Base-by-base conservation (phyloP, 2,888 invertebrate genomes). In the Ochropleura leucogaster region DNA sequence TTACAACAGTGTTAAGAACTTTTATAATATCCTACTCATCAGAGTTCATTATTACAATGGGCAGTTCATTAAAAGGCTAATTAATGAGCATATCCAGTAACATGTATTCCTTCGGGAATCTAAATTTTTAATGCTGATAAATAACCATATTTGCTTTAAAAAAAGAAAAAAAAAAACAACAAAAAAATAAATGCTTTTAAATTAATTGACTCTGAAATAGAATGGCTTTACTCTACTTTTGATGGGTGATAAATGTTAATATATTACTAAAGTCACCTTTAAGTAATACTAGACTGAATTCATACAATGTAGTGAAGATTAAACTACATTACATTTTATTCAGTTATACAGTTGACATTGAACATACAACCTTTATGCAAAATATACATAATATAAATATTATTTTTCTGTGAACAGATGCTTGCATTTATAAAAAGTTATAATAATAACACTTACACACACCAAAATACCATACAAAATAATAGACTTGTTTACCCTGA, bases 401-500 rank as follows among this genome's bases (percentile, higher is more conserved):
- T 64, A 30, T 9, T 51, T 16, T 77, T 64, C 51, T 51, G 46
- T 64, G 4, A 55, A 72, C 72, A 77, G 49, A 46, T 63, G 20
- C 10, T 72, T 72, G 10, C 53, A 73, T 65, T 49, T 4, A 65
- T 42, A 53, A 40, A 44, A 10, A 18, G 42, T 44, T 42, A 42
- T 14, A 62, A 18, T 14, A 62, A 18, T 62, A 14, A 53, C 16
- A 42, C 6, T n/a, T n/a, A 10, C 51, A 44, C 6, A 68, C 5
- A 44, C 14, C 44, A 14, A n/a, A 30, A 14, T 44, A 72, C 2
- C 0, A 14, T 46, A 7, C 14, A n/a, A 9, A 60, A 30, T 20
- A 30, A 57, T 3, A 14, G 30, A 16, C 8, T 4, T 57, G 3
- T 30, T 30, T 30, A 57, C 30, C 14, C 7, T 30, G 57, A 57